Evolutionary conservation across 2,113 vertebrate genomes (phyloP).

Genomic region (Alligator mississippiensis): DNA sequence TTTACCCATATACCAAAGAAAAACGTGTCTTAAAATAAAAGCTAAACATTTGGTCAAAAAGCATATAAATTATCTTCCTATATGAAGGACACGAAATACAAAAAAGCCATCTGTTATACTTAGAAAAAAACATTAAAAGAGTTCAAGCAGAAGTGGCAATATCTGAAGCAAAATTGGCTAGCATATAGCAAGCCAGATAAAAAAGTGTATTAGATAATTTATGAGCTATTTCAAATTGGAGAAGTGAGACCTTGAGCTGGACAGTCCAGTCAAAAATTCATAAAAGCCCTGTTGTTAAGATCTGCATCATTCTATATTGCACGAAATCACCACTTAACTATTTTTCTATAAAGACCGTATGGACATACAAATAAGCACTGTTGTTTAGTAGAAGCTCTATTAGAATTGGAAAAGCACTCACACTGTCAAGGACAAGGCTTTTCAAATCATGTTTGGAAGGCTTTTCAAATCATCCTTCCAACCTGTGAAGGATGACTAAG

Average conservation of each 20-base stretch:
- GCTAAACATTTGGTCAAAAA: slow-evolving; percentile 17
- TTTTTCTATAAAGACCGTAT: background rate
- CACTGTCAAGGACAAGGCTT: background rate
- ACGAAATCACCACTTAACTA: background rate
- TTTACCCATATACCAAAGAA: background rate
- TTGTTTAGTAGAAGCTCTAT: background rate
- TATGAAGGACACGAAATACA: slow-evolving; percentile 33
- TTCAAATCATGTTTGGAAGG: background rate
- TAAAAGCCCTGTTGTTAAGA: background rate
- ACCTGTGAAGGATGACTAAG: background rate
- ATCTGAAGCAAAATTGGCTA: slow-evolving; percentile 6
- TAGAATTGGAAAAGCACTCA: background rate
- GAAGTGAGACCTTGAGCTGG: background rate
- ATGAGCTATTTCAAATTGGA: slow-evolving; percentile 6
- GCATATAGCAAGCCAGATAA: background rate
- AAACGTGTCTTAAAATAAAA: slow-evolving; percentile 1
- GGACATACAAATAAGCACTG: background rate
- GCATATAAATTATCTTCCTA: slow-evolving; percentile 12
- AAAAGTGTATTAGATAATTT: background rate
- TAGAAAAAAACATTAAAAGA: background rate
- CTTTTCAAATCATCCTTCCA: background rate
- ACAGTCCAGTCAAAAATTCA: background rate
- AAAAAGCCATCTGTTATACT: slow-evolving; percentile 61
- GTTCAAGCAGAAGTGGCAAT: background rate
- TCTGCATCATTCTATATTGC: background rate